Evolutionary conservation across 2,113 vertebrate species (phyloP), one percentile per base, ranked within the genome.

Genomic region (Rhagologus leucostigma): DNA sequence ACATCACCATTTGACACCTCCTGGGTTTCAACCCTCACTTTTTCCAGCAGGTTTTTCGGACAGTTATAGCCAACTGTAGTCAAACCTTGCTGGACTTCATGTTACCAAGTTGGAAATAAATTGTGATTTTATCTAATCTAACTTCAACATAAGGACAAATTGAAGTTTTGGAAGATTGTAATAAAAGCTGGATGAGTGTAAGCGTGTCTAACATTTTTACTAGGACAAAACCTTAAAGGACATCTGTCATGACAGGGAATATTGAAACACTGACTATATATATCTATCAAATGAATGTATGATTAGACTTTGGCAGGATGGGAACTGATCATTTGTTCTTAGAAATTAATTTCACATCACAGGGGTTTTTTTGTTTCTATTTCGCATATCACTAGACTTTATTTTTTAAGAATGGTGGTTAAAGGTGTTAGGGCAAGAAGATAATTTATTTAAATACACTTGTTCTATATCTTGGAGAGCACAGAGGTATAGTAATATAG

Each of bases 81-180:
- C 65, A 90, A 86, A 84, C n/a, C 41, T 79, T 90, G 53, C 87
- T 84, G 79, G 67, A 67, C 37, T 93, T 84, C 41, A 60, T n/a
- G 39, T 95, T 84, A 87, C 93, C 81, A 91, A 73, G 22, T 60
- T 79, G 65, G 87, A 95, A 96, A 95, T 91, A 93, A 96, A 89
- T 96, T 94, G 93, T 91, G 96, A 97, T 97, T 97, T 97, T 97
- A 97, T 97, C 97, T 97, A 88, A 86, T 96, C 94, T 85, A 82
- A 57, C 94, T 94, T 87, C 90, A 89, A 87, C 73, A 11, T 68
- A 78, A 84, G 79, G 85, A 88, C 89, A 96, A 91, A 95, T 76
- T 87, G 89, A 90, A 90, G 92, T 97, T 97, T 93, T 77, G 92
- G 77, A 95, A 96, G 94, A 80, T 82, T 74, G 75, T 80, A 93